Evolutionary conservation across 2,888 invertebrate species (phyloP), one percentile per base, ranked within the genome.

Genomic region (Nymphalis polychloros): DNA sequence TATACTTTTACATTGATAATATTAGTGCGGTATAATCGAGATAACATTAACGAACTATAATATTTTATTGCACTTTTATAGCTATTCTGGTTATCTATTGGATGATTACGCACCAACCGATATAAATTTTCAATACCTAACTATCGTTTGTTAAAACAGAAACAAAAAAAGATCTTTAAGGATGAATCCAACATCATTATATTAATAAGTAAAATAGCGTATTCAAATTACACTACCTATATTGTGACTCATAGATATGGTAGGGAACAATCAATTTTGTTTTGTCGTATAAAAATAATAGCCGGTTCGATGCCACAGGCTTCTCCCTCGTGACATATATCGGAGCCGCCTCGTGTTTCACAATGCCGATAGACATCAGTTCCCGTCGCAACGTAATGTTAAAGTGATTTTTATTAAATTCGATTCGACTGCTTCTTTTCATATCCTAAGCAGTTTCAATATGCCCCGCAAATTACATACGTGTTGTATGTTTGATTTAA

Each of bases 381-480:
- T 84, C 84, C 85, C 85, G 89, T 90, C 91, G 83, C 81, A 81
- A 83, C 82, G 87, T 86, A 86, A 89, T 87, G 84, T 85, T 88
- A 85, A 90, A 91, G 90, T 90, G 90, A 91, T 91, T 92, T 89
- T 92, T 92, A 92, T 91, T 88, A 89, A 88, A 86, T 90, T 90
- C 87, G 89, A 88, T 89, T 87, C 89, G 89, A 86, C 88, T 86
- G 90, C 89, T 90, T 89, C 23, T 89, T 88, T 89, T 89, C 88
- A 85, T 88, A 86, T 86, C 85, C 81, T 76, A 79, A 79, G 79
- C 81, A 82, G 80, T 84, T 81, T 19, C 47, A 57, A 57, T 10
- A 4, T 19, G 19, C 1, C 8, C n/a, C 7, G 19, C n/a, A 19
- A 49, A 31, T 31, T 6, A 31, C 41, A 41, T 41, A 41, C 41